phyloP scores from a whole-genome alignment of 2,797 vertebrate genomes.

The Rhincodon typus region DNA sequence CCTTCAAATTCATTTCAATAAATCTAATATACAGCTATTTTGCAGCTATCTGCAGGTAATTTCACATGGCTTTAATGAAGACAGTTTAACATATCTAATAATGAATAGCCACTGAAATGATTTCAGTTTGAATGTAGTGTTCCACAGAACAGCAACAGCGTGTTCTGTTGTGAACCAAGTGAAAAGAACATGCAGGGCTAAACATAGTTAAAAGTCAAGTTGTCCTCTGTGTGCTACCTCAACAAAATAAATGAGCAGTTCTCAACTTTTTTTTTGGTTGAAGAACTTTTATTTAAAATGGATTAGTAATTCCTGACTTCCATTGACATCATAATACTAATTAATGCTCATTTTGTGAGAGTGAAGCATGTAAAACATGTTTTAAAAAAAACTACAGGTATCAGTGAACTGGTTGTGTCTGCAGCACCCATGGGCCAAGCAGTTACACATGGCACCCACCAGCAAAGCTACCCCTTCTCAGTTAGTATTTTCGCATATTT shows the following conservation, averaged over 20 bases:
- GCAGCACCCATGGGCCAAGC: too few relatives aligned
- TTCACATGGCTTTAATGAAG: slow-evolving; percentile 45
- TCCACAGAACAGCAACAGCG: slow-evolving; percentile 21
- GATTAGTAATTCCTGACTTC: background rate
- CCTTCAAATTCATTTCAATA: slow-evolving; percentile 48
- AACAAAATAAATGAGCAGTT: background rate
- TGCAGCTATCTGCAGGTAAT: slow-evolving; percentile 43
- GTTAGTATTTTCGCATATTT: background rate
- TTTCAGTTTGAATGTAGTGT: slow-evolving; percentile 8
- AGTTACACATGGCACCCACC: background rate
- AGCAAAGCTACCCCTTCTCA: background rate
- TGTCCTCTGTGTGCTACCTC: background rate
- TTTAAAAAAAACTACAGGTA: background rate
- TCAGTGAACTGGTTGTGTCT: background rate
- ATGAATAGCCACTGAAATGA: slow-evolving; percentile 34
- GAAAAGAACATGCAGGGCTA: background rate
- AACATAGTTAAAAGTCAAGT: background rate
- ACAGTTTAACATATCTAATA: slow-evolving; percentile 39
- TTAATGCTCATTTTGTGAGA: background rate
- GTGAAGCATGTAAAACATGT: background rate
- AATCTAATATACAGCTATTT: slow-evolving; percentile 45
- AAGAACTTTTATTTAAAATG: background rate
- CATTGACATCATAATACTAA: background rate
- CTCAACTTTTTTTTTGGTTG: background rate
- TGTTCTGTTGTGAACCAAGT: background rate